Percentiles rank a stretch among this genome's conserved stretches.
Evolutionary conservation across 30 jellyfish, hydroid and myxozoan genomes (phyloP).

Genomic region (Calvadosia cruxmelitensis): DNA sequence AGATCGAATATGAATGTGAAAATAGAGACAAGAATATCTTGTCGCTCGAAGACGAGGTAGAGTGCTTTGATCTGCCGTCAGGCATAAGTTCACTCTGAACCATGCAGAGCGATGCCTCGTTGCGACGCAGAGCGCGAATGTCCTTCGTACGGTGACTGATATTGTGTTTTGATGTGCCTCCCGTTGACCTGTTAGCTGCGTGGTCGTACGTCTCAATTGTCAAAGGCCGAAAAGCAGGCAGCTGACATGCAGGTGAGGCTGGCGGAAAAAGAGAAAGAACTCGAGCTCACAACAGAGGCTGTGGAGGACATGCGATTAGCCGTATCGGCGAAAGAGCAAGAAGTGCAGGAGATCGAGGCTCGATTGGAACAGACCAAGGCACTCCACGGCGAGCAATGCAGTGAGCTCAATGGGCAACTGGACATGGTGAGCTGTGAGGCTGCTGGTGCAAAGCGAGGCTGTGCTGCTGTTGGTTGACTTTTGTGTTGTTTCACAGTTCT

Average conservation of each 20-base stretch:
- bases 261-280: slow-evolving; percentile 15
- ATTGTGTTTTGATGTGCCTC: too few species aligned
- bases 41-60: slow-evolving; percentile 36
- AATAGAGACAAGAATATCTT: background rate
- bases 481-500: too few species aligned
- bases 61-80: background rate
- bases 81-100: too few species aligned
- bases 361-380: slow-evolving; percentile 38
- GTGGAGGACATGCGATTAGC: slow-evolving; percentile 22
- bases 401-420: slow-evolving; percentile 57
- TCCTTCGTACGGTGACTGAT: too few species aligned
- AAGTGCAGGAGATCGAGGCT: slow-evolving; percentile 21
- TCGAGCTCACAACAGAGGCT: slow-evolving; percentile 22
- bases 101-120: too few species aligned
- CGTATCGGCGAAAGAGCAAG: slow-evolving; percentile 42
- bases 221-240: background rate
- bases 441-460: too few species aligned
- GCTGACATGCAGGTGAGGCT: slow-evolving; percentile 14
- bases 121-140: too few species aligned
- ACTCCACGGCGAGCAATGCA: slow-evolving; percentile 63
- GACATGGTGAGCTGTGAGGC: slow-evolving; percentile 57
- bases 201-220: too few species aligned
- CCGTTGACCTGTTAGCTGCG: too few species aligned
- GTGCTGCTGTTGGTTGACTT: too few species aligned
- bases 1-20: slow-evolving; percentile 38